A percentile compares a stretch with the other conserved stretches of the same genome.
phyloP scores from a whole-genome alignment of 2,113 vertebrate species.

The Nibea albiflora region DNA sequence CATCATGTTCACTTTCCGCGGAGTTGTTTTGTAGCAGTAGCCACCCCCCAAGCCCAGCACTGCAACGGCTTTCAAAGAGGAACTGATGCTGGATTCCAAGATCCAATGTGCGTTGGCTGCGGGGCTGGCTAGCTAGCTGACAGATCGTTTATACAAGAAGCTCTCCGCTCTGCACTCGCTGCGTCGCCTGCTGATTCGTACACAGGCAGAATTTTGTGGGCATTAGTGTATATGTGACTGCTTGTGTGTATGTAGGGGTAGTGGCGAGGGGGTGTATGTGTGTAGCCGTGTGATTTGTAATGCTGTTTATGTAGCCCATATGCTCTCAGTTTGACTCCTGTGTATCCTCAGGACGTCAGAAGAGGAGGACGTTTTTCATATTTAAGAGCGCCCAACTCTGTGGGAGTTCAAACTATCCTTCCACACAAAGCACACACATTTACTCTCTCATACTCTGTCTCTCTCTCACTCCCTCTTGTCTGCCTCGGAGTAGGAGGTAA shows the following conservation, averaged over 20 bases:
- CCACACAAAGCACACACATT: slow-evolving; percentile 43
- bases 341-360: slow-evolving; percentile 61
- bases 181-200: slow-evolving; percentile 63
- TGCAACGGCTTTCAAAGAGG: slow-evolving; percentile 58
- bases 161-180: slow-evolving; percentile 43
- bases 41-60: slow-evolving; percentile 41
- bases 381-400: slow-evolving; percentile 69
- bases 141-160: slow-evolving; percentile 67
- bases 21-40: slow-evolving; percentile 45
- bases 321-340: slow-evolving; percentile 64
- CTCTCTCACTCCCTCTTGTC: slow-evolving; percentile 6
- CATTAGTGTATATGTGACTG: slow-evolving; percentile 29
- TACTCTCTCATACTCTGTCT: neutral
- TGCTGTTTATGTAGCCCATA: slow-evolving; percentile 76
- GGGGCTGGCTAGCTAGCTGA: slow-evolving; percentile 59
- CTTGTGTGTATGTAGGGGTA: neutral
- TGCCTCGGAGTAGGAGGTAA: slow-evolving; percentile 64
- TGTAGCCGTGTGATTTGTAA: slow-evolving; percentile 61
- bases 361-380: slow-evolving; percentile 73
- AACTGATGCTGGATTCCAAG: slow-evolving; percentile 57
- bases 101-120: slow-evolving; percentile 58
- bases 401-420: slow-evolving; percentile 44
- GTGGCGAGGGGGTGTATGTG: slow-evolving; percentile 12
- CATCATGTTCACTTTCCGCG: slow-evolving; percentile 62
- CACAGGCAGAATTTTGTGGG: slow-evolving; percentile 59